These are phyloP conservation scores for Caloenas nicobarica DNA, from an alignment of 2,113 vertebrate species.

Conservation along the genomic window DNA sequence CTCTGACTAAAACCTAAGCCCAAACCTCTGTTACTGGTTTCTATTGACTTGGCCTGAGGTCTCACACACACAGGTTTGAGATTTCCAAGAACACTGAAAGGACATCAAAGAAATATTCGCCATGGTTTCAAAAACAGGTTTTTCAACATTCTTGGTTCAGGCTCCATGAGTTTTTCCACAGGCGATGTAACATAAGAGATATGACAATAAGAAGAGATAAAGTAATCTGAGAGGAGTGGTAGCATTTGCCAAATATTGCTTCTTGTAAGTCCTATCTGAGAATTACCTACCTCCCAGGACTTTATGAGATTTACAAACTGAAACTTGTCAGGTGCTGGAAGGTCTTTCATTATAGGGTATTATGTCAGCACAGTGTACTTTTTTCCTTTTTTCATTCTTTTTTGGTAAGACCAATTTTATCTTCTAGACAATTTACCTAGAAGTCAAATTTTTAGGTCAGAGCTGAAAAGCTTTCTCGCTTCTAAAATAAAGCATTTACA, in stretches of 20 bases:
- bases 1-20: background rate
- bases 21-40: background rate
- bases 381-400: fast-evolving
- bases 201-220: background rate
- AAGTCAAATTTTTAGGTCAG: background rate
- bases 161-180: background rate
- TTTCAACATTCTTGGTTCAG: background rate
- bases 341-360: background rate
- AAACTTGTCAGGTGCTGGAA: background rate
- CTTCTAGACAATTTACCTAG: background rate
- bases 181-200: background rate
- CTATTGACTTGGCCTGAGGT: background rate
- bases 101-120: background rate
- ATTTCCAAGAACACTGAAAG: background rate
- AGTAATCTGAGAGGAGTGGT: background rate
- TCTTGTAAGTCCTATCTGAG: background rate
- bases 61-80: background rate
- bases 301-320: background rate
- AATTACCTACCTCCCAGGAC: background rate
- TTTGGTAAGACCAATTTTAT: background rate
- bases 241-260: background rate
- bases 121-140: background rate
- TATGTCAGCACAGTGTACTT: background rate
- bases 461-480: background rate
- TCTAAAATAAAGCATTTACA: background rate